Evolutionary conservation across 2,888 invertebrate genomes (phyloP).

Genomic region (Oxycera nigricornis): DNA sequence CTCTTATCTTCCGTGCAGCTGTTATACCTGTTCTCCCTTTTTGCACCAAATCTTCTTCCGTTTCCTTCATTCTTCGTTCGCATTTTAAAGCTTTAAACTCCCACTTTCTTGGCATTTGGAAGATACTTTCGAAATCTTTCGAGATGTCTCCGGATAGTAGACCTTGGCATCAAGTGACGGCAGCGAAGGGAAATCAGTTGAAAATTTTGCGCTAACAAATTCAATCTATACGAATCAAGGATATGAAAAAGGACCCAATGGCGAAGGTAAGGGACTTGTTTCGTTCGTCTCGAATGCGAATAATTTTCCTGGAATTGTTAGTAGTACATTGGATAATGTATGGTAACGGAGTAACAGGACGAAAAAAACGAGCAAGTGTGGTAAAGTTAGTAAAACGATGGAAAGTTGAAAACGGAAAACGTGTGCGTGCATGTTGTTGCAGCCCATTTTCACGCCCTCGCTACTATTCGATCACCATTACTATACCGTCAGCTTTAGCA

Average conservation of each 20-base stretch:
- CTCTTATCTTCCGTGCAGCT: slow-evolving; percentile 14
- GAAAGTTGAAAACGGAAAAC: slow-evolving; percentile 12
- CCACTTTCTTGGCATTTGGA: not conserved
- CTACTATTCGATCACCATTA: not conserved
- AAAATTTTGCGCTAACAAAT: slow-evolving; percentile 36
- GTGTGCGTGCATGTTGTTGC: slow-evolving; percentile 24
- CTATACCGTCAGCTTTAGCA: not conserved
- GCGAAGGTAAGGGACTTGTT: slow-evolving; percentile 19
- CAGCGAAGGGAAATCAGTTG: slow-evolving; percentile 37
- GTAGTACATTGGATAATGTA: slow-evolving; percentile 16
- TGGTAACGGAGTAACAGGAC: not conserved
- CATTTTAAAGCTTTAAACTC: not conserved
- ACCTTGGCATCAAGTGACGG: not conserved
- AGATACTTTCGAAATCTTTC: not conserved
- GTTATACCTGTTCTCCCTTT: not conserved
- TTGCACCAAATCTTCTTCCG: not conserved
- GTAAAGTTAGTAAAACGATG: slow-evolving; percentile 7
- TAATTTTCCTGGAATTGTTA: slow-evolving; percentile 35
- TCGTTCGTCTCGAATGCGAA: slow-evolving; percentile 29
- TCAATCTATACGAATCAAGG: slow-evolving; percentile 37
- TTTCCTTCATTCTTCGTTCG: not conserved
- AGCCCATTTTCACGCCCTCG: slow-evolving; percentile 23
- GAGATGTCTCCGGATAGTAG: slow-evolving; percentile 17
- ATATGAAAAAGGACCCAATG: not conserved
- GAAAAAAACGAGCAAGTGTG: not conserved